Conservation (phyloP, 92 coral and sea anemone genomes). For the Micromussa lordhowensis region DNA sequence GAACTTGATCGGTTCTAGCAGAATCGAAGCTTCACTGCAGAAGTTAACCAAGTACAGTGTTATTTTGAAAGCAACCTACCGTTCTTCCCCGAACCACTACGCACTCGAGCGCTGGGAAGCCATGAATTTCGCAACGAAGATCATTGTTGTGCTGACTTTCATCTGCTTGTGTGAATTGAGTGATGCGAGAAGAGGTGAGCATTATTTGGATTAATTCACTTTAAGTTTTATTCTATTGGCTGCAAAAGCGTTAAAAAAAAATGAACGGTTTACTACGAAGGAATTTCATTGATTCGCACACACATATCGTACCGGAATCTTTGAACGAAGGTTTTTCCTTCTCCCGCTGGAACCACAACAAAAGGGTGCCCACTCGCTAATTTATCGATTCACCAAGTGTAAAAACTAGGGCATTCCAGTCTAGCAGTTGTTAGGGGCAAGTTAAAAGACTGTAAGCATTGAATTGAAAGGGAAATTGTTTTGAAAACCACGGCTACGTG, state of each 20-base stretch:
- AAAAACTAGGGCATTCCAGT: not conserved
- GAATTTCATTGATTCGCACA: constrained; percentile 41
- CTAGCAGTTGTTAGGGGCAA: not conserved
- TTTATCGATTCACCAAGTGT: not conserved
- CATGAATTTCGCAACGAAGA: constrained; percentile 37
- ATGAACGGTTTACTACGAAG: constrained; percentile 25
- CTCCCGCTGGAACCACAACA: constrained; percentile 34
- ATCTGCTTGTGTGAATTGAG: constrained; percentile 36
- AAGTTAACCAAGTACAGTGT: too few relatives aligned
- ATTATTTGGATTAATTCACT: not conserved
- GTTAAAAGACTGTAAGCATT: not conserved
- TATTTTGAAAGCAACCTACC: not conserved
- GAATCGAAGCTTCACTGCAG: not conserved
- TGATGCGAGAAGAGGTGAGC: constrained; percentile 37
- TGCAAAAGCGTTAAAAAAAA: not conserved
- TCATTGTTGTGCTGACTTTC: constrained; percentile 6
- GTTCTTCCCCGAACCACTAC: not conserved
- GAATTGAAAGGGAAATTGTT: not conserved
- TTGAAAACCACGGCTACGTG: constrained; percentile 6
- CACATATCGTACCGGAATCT: not conserved
- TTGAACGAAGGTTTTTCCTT: not conserved
- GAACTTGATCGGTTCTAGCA: not conserved
- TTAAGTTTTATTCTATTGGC: not conserved
- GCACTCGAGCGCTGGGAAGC: not conserved
- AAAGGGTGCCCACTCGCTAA: not conserved